Base-by-base conservation (phyloP, 2,888 invertebrate species). In the Andrena chrysosceles region DNA sequence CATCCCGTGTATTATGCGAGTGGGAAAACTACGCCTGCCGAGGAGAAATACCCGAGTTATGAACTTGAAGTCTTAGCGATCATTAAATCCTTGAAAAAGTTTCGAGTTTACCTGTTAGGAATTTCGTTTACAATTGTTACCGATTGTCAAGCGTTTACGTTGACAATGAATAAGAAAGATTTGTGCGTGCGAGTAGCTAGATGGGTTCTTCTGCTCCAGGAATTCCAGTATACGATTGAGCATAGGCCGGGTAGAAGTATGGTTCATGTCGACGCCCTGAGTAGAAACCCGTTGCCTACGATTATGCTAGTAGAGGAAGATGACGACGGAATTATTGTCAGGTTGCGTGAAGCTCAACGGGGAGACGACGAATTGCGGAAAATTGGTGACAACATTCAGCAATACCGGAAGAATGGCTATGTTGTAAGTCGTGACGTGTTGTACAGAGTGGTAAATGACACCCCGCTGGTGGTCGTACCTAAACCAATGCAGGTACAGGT, bases 231-330 rank as follows among this genome's bases (percentile, higher is more conserved):
- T 29, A 60, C 56, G 0, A 73, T 87, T 0, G 85, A 86, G 16
- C 88, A 89, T 52, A 67, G 86, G 2, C 31, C 84, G 2, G 84
- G 84, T 2, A 85, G 74, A 26, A 76, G 33, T 13, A 81, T 88
- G 77, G 2, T 10, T 1, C 90, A 90, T 31, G 87, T 85, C 0
- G 89, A 90, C 56, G 85, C 88, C 0, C 69, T 90, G 20, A 90
- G 89, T 49, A 29, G 89, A 20, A 77, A 84, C 42, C 87, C 88
- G 0, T 49, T 85, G 7, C 74, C 63, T 16, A 62, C 59, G 1
- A 29, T 76, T 6, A 52, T 68, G 60, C 2, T 77, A 7, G 33
- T 86, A 16, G 33, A 33, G 0, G 64, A 64, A n/a, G 3, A 8
- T 1, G 23, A 29, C 2, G 13, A 7, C 13, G 60, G 70, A 6